A percentile compares a stretch with the other conserved stretches of the same genome.
phyloP scores from a whole-genome alignment of 2,113 vertebrate species.

The Chloebia gouldiae region DNA sequence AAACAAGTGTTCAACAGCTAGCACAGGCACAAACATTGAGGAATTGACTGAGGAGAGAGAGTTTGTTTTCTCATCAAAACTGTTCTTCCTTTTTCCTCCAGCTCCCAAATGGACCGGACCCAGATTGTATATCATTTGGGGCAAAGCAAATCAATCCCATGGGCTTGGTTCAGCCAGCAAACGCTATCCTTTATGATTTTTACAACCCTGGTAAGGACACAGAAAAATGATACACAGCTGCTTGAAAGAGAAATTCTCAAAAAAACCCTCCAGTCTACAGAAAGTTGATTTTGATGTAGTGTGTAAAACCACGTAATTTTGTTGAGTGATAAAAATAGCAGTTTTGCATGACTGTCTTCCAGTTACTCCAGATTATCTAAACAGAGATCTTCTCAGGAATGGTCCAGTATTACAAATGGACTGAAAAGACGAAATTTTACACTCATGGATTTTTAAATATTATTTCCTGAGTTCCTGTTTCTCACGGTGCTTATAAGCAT shows the following conservation, averaged over 20 bases:
- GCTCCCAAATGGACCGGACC: slow-evolving; percentile 24
- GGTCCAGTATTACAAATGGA: not conserved
- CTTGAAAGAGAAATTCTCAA: not conserved
- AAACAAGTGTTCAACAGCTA: not conserved
- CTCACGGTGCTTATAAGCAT: not conserved
- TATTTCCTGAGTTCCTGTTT: not conserved
- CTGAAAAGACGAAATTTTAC: not conserved
- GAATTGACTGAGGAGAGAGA: not conserved
- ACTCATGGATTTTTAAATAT: not conserved
- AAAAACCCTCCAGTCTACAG: not conserved
- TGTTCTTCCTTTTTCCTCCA: slow-evolving; percentile 3
- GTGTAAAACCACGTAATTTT: not conserved
- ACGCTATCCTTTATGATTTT: slow-evolving; percentile 73
- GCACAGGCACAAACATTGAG: not conserved
- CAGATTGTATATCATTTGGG: slow-evolving; percentile 66
- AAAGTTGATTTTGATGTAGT: not conserved
- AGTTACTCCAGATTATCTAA: not conserved
- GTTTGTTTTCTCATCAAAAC: not conserved
- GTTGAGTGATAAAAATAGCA: not conserved
- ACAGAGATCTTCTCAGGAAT: not conserved
- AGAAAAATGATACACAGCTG: not conserved
- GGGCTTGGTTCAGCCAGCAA: slow-evolving; percentile 75
- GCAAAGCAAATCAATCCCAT: slow-evolving; percentile 71
- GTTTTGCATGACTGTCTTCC: not conserved
- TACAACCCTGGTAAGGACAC: slow-evolving; percentile 72